A percentile compares a stretch with the other conserved stretches of the same genome.
Evolutionary conservation across 2,797 vertebrate genomes (phyloP).

Genomic region (Distichodus sexfasciatus): DNA sequence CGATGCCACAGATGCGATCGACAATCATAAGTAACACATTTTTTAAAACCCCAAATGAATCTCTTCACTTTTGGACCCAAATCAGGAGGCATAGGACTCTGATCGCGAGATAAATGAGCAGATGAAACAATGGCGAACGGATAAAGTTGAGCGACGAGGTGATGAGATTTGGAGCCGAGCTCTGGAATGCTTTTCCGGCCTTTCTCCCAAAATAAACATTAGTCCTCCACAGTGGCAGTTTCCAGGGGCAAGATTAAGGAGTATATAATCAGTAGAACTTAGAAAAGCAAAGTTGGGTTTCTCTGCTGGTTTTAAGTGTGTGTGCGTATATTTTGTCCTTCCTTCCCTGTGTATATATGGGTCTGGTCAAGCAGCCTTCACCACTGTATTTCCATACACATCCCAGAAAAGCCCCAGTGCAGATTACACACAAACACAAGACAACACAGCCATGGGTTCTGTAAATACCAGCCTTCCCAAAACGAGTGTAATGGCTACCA

Average conservation of each 20-base stretch:
- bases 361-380: constrained; percentile 4
- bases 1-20: constrained; percentile 16
- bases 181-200: constrained; percentile 1
- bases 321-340: neutral
- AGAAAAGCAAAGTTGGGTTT: neutral
- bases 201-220: constrained; percentile 24
- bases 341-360: neutral
- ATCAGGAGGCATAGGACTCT: constrained; percentile 24
- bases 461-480: constrained; percentile 30
- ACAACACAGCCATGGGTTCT: constrained; percentile 6
- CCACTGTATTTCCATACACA: constrained; percentile 12
- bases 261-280: constrained; percentile 12
- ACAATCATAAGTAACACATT: constrained; percentile 59
- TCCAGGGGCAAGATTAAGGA: constrained; percentile 9
- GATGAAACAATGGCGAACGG: constrained; percentile 41
- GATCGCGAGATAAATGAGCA: neutral
- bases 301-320: neutral
- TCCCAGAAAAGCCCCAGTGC: neutral
- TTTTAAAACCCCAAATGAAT: too few species aligned
- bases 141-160: constrained; percentile 18
- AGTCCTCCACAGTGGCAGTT: neutral
- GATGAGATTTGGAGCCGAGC: neutral
- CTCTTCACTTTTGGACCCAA: constrained; percentile 38
- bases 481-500: constrained; percentile 37
- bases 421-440: constrained; percentile 34